Percentiles rank a stretch among this genome's conserved stretches.
Evolutionary conservation across 2,797 vertebrate genomes (phyloP).

Genomic region (Holocentrus rufus): DNA sequence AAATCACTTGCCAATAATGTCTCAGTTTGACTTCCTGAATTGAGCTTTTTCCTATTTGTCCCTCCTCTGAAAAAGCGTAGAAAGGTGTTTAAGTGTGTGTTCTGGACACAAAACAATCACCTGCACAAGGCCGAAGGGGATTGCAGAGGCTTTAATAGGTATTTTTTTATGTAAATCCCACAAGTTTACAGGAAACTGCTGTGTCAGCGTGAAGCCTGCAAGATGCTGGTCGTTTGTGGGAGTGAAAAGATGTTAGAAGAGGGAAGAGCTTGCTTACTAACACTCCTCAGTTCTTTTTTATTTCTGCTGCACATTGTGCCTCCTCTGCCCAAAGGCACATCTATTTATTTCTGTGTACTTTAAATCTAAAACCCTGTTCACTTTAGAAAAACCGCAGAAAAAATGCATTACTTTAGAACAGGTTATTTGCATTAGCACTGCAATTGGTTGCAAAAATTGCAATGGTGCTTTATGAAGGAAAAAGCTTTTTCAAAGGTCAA

Average conservation of each 20-base stretch:
- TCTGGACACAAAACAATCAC: slow-evolving; percentile 26
- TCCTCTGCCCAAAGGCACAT: neutral
- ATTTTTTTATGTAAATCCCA: slow-evolving; percentile 37
- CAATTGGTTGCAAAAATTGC: no score
- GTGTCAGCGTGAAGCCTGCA: neutral
- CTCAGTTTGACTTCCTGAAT: neutral
- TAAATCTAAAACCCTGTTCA: neutral
- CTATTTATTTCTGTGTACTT: neutral
- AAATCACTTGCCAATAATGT: neutral
- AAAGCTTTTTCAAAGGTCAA: no score
- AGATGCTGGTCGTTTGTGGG: neutral
- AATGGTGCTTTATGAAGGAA: no score
- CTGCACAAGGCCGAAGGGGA: slow-evolving; percentile 28
- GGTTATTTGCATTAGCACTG: slow-evolving; percentile 1
- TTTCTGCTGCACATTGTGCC: neutral
- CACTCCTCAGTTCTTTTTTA: neutral
- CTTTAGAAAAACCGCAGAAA: no score
- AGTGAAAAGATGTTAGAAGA: neutral
- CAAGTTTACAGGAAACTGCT: slow-evolving; percentile 52
- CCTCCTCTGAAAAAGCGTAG: neutral
- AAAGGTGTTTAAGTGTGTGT: neutral
- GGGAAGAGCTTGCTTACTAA: neutral
- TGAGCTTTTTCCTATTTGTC: slow-evolving; percentile 14
- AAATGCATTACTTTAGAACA: neutral
- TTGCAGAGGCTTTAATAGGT: slow-evolving; percentile 43